These are phyloP conservation scores for Eubucco bourcierii DNA, from an alignment of 2,113 vertebrate species.

Conservation along the genomic window DNA sequence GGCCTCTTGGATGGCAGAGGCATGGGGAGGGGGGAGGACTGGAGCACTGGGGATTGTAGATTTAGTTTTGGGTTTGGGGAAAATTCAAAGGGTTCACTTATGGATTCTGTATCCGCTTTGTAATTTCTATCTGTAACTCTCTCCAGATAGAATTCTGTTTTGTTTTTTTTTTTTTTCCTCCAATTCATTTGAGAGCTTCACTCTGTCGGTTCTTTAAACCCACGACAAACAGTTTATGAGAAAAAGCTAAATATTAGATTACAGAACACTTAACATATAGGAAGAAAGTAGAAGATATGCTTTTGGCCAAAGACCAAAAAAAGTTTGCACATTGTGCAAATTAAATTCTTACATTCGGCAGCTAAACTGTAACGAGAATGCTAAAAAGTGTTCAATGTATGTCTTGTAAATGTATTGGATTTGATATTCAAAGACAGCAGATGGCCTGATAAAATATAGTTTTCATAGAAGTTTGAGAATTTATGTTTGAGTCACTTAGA, in stretches of 20 bases:
- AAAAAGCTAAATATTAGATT: not conserved
- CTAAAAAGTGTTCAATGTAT: not conserved
- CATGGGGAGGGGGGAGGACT: too few relatives aligned
- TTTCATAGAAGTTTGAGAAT: not conserved
- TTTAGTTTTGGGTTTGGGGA: too few relatives aligned
- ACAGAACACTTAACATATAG: not conserved
- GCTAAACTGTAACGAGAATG: not conserved
- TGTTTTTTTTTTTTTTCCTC: too few relatives aligned
- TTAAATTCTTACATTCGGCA: not conserved
- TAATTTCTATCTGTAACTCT: too few relatives aligned
- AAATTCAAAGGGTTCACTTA: too few relatives aligned
- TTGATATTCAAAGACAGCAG: not conserved
- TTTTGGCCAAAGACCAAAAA: not conserved
- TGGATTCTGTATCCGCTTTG: too few relatives aligned
- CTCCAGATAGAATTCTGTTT: too few relatives aligned
- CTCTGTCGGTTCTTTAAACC: too few relatives aligned
- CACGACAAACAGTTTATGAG: not conserved
- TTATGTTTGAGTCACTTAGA: not conserved
- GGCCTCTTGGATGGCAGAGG: too few relatives aligned
- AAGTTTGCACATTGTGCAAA: not conserved
- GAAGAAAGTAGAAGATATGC: not conserved
- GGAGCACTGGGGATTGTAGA: too few relatives aligned
- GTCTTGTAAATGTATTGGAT: not conserved
- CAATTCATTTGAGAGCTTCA: too few relatives aligned
- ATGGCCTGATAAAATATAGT: not conserved